Evolutionary conservation across 1,140 invertebrate genomes (phyloP).

Genomic region (Proctacanthus coquilletti): DNA sequence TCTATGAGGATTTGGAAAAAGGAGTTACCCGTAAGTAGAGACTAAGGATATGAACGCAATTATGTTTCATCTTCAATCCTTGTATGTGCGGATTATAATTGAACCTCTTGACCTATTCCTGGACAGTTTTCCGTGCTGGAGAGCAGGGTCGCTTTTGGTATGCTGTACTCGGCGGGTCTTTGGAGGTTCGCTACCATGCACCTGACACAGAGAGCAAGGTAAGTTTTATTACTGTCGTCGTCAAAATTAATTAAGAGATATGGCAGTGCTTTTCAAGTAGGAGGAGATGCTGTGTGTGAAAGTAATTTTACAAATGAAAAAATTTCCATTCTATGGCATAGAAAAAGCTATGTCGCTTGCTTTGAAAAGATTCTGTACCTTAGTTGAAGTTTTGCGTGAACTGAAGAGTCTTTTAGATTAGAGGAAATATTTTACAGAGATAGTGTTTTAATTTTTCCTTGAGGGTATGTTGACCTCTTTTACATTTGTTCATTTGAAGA

Average conservation of each 20-base stretch:
- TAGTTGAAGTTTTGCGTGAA: too few species aligned
- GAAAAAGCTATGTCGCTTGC: too few species aligned
- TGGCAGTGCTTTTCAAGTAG: too few species aligned
- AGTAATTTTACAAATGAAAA: too few species aligned
- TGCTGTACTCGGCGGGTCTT: slow-evolving; percentile 50
- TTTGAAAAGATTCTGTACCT: too few species aligned
- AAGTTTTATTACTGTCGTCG: slow-evolving; percentile 9
- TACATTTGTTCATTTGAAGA: too few species aligned
- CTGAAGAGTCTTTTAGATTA: too few species aligned
- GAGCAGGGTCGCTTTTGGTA: slow-evolving; percentile 66
- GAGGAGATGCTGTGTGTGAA: too few species aligned
- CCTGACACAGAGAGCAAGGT: slow-evolving; percentile 39
- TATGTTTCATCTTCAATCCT: slow-evolving; percentile 3
- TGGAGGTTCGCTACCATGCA: slow-evolving; percentile 48
- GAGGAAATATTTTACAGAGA: too few species aligned
- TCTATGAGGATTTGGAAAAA: slow-evolving; percentile 63
- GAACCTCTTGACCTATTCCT: slow-evolving; percentile 11
- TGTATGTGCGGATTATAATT: slow-evolving; percentile 9
- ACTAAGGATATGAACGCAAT: neutral
- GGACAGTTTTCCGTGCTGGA: slow-evolving; percentile 60
- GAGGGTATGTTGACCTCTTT: too few species aligned
- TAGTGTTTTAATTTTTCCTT: too few species aligned
- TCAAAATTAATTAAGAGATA: neutral
- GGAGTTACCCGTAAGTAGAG: slow-evolving; percentile 56
- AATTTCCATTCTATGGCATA: neutral